Evolutionary conservation across 2,888 invertebrate species (phyloP).

Genomic region (Sesia apiformis): DNA sequence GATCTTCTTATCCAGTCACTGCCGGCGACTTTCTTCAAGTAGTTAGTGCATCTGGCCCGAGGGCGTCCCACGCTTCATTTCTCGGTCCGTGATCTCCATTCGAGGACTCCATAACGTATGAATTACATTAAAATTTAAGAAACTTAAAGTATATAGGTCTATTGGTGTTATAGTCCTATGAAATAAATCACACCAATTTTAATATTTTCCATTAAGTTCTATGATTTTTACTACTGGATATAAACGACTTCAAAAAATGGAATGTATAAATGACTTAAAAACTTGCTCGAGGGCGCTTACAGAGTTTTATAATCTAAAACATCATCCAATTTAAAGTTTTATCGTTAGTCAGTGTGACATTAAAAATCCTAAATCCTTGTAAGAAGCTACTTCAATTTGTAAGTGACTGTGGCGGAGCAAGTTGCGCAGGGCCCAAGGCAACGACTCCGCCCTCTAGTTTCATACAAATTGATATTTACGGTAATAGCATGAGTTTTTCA

Average conservation of each 20-base stretch:
- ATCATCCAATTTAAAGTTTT: slow-evolving; percentile 37
- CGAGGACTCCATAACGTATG: too few relatives aligned
- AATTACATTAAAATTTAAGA: too few relatives aligned
- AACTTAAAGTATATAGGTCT: too few relatives aligned
- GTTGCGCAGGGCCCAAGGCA: slow-evolving; percentile 35
- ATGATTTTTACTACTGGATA: neutral
- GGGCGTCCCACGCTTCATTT: too few relatives aligned
- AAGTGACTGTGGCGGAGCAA: slow-evolving; percentile 46
- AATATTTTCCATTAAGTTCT: too few relatives aligned
- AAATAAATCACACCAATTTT: too few relatives aligned
- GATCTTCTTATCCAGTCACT: too few relatives aligned
- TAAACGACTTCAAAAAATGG: neutral
- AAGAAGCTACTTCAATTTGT: slow-evolving; percentile 59
- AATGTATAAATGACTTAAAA: neutral
- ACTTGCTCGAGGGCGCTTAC: neutral
- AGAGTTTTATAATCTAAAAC: neutral
- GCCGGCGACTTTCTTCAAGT: too few relatives aligned
- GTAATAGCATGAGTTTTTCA: slow-evolving; percentile 70
- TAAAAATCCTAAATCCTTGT: slow-evolving; percentile 50
- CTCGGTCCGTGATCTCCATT: too few relatives aligned
- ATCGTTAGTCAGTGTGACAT: slow-evolving; percentile 31
- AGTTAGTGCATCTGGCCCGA: too few relatives aligned
- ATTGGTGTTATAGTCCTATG: too few relatives aligned
- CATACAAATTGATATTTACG: slow-evolving; percentile 75
- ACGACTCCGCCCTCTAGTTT: slow-evolving; percentile 60